phyloP scores from a whole-genome alignment of 92 coral and sea anemone species.

The Epizoanthus fatuus region DNA sequence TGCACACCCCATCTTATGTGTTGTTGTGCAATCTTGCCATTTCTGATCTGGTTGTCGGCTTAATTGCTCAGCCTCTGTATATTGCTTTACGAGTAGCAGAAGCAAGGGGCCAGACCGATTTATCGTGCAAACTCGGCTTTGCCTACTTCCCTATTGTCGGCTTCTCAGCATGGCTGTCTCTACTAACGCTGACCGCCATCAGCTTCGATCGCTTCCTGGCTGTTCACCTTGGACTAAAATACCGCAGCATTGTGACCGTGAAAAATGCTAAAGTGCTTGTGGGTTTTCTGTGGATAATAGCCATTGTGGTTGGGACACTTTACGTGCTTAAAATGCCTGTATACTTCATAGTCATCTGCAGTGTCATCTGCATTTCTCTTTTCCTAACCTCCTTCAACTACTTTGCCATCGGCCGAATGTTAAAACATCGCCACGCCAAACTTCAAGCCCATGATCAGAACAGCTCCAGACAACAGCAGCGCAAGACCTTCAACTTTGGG shows the following conservation, averaged over 20 bases:
- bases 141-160: conserved; percentile 20
- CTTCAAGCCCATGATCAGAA: conserved; percentile 48
- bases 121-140: too few species aligned
- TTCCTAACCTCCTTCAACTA: conserved; percentile 57
- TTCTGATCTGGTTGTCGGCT: too few species aligned
- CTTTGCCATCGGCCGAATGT: conserved; percentile 61
- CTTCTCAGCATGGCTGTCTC: conserved; percentile 47
- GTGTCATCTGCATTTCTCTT: conserved; percentile 52
- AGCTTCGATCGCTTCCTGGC: conserved; percentile 69
- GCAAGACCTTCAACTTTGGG: conserved; percentile 64
- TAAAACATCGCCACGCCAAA: conserved; percentile 53
- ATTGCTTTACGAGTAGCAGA: too few species aligned
- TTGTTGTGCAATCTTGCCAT: too few species aligned
- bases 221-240: conserved; percentile 58
- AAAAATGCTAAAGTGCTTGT: conserved; percentile 32
- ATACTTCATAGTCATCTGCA: conserved; percentile 52
- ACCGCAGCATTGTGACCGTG: conserved; percentile 55
- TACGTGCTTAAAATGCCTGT: conserved; percentile 59
- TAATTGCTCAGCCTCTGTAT: too few species aligned
- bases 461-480: background rate
- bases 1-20: too few species aligned
- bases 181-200: conserved; percentile 62
- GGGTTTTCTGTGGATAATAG: conserved; percentile 55
- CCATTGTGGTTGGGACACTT: conserved; percentile 57
- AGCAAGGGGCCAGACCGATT: too few species aligned